Conservation (phyloP, 2,113 vertebrate species). For the Macroglossus sobrinus region DNA sequence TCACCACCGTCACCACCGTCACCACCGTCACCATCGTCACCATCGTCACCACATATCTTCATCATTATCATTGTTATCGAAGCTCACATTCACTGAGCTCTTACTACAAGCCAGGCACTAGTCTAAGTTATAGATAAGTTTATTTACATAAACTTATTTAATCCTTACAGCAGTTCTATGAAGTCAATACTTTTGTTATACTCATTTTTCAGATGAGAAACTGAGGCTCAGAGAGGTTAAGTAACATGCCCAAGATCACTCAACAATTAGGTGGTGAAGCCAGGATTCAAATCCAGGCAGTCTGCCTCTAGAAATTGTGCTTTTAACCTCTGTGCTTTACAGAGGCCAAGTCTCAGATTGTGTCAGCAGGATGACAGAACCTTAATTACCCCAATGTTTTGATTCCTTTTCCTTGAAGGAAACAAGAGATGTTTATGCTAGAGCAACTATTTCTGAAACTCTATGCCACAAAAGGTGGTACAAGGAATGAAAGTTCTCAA, state of each 20-base stretch:
- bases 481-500: background rate
- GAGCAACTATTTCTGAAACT: background rate
- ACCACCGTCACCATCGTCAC: accelerated
- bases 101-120: background rate
- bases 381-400: background rate
- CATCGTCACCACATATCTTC: background rate
- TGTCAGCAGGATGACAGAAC: background rate
- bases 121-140: background rate
- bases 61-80: background rate
- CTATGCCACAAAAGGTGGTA: no score
- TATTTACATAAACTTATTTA: background rate
- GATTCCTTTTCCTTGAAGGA: background rate
- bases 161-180: background rate
- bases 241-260: background rate
- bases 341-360: background rate
- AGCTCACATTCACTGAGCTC: background rate
- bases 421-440: background rate
- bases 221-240: background rate
- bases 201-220: background rate
- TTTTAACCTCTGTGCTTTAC: background rate
- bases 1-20: background rate
- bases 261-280: background rate
- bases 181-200: background rate
- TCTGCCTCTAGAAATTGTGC: no score
- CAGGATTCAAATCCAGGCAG: background rate